Conservation (phyloP, 2,888 invertebrate genomes). For the Callyntrura sp. region DNA sequence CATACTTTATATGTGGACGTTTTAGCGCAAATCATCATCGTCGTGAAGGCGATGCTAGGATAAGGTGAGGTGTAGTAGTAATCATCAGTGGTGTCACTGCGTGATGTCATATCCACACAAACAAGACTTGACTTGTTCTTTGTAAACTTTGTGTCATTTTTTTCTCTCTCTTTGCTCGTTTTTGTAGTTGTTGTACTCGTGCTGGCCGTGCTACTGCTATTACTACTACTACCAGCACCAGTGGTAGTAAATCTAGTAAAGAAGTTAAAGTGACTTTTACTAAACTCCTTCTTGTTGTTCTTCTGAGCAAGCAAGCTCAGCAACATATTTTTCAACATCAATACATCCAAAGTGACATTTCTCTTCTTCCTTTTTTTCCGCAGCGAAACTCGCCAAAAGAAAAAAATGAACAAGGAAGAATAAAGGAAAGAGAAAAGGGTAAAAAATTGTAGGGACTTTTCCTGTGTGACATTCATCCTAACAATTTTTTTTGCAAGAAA, state of each 20-base stretch:
- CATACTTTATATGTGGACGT: too few species aligned
- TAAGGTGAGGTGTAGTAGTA: too few species aligned
- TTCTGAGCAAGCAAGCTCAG: slow-evolving; percentile 6
- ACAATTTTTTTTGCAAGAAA: slow-evolving; percentile 14
- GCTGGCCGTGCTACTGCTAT: too few species aligned
- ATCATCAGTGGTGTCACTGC: slow-evolving; percentile 32
- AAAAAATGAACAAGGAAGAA: slow-evolving; percentile 14
- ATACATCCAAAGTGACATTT: slow-evolving; percentile 56
- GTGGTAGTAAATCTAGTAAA: slow-evolving; percentile 32
- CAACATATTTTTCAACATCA: slow-evolving; percentile 53
- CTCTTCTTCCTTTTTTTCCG: slow-evolving; percentile 1
- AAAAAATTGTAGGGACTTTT: slow-evolving; percentile 52
- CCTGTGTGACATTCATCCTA: slow-evolving; percentile 52
- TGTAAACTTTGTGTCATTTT: slow-evolving; percentile 18
- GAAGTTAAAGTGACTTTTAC: slow-evolving; percentile 41
- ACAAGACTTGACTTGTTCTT: slow-evolving; percentile 38
- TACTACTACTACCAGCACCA: too few species aligned
- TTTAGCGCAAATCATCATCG: too few species aligned
- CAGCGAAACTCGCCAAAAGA: background rate
- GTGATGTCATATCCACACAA: slow-evolving; percentile 37
- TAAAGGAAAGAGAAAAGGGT: background rate
- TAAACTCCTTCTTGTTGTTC: slow-evolving; percentile 22
- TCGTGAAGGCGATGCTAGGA: too few species aligned
- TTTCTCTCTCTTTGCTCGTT: background rate
- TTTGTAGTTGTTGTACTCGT: slow-evolving; percentile 17